Evolutionary conservation across 1,140 invertebrate genomes (phyloP).

Genomic region (Drosophila arawakana): DNA sequence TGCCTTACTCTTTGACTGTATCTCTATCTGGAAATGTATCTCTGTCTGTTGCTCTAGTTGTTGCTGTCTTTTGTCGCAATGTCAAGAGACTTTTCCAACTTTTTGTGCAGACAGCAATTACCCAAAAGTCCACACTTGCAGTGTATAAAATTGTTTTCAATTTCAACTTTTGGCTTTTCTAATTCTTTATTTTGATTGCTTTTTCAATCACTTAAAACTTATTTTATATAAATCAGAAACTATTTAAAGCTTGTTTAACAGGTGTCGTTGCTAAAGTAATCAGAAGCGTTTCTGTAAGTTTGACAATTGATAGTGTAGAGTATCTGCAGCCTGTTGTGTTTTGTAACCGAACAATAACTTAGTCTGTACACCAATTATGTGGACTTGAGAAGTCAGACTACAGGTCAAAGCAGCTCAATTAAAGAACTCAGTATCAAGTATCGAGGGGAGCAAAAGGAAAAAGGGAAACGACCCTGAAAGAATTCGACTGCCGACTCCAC

Average conservation of each 20-base stretch:
- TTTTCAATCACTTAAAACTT: no score
- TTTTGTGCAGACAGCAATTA: slow-evolving; percentile 23
- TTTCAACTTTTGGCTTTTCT: slow-evolving; percentile 19
- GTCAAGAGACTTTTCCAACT: slow-evolving; percentile 61
- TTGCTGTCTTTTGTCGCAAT: slow-evolving; percentile 64
- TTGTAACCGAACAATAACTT: not conserved
- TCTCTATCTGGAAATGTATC: slow-evolving; percentile 24
- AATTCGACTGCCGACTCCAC: not conserved
- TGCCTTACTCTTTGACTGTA: not conserved
- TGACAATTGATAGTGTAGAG: no score
- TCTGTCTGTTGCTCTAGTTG: slow-evolving; percentile 19
- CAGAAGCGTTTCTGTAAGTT: no score
- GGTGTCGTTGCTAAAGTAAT: no score
- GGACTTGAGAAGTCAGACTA: slow-evolving; percentile 59
- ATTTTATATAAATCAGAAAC: no score
- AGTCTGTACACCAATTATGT: slow-evolving; percentile 53
- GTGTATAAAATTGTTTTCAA: not conserved
- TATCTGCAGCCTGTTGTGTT: not conserved
- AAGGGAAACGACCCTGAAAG: not conserved
- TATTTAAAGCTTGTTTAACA: no score
- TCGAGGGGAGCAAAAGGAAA: not conserved
- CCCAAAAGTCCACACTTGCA: slow-evolving; percentile 14
- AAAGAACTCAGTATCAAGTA: slow-evolving; percentile 48
- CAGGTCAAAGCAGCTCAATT: slow-evolving; percentile 72
- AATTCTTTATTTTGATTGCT: no score